These are phyloP conservation scores for Mus pahari DNA, from an alignment of 2,113 vertebrate genomes.

Conservation along the genomic window DNA sequence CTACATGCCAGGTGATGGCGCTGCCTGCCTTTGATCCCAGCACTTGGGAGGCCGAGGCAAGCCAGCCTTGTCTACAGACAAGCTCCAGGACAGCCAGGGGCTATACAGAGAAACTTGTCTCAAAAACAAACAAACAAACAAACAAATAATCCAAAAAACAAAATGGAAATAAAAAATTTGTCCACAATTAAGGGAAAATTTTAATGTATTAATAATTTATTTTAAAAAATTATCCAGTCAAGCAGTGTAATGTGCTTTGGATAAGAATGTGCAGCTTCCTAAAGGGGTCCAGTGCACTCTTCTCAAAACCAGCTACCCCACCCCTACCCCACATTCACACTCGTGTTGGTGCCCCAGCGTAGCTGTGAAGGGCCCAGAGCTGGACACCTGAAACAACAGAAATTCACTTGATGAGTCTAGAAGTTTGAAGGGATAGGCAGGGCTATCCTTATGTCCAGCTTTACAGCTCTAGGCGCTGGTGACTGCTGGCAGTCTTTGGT, in stretches of 20 bases:
- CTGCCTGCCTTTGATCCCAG: background rate
- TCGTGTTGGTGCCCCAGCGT: background rate
- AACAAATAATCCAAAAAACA: too few species aligned
- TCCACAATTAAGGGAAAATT: constrained; percentile 22
- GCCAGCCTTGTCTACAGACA: background rate
- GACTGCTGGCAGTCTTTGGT: background rate
- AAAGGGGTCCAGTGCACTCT: background rate
- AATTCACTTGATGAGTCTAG: background rate
- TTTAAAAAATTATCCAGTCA: background rate
- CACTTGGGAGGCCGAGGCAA: background rate
- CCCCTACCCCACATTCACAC: background rate
- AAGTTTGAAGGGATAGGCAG: background rate
- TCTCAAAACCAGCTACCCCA: background rate
- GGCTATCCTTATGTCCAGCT: background rate
- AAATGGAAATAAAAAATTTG: background rate
- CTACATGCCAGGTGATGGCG: background rate
- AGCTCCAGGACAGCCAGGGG: background rate
- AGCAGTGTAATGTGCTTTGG: background rate
- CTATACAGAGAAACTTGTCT: background rate
- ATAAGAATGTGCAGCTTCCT: background rate
- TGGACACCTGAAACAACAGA: background rate
- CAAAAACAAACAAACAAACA: background rate
- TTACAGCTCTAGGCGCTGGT: background rate
- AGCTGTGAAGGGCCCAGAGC: background rate
- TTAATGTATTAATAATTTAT: constrained; percentile 29